Evolutionary conservation across 2,113 vertebrate species (phyloP).

Genomic region (Notothenia rossii): DNA sequence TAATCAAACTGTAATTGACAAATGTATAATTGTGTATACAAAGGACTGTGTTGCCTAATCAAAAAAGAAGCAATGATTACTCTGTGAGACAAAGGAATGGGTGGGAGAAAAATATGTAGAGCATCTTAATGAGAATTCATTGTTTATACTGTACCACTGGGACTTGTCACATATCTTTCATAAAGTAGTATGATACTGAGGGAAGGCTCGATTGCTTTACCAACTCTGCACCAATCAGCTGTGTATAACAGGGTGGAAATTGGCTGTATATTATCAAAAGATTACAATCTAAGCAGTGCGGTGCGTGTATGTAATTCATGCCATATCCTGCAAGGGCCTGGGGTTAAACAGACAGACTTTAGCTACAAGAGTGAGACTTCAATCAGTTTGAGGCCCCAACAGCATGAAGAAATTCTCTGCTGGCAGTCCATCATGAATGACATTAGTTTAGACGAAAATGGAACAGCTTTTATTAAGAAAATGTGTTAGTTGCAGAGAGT

Average conservation of each 20-base stretch:
- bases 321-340: constrained; percentile 61
- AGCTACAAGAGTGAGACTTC: constrained; percentile 56
- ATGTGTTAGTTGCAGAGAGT: constrained; percentile 26
- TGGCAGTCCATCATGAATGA: constrained; percentile 42
- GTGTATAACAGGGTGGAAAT: constrained; percentile 59
- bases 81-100: constrained; percentile 24
- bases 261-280: constrained; percentile 71
- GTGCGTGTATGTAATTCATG: constrained; percentile 63
- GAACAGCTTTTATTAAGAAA: constrained; percentile 37
- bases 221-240: constrained; percentile 57
- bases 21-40: constrained; percentile 34
- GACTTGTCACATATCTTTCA: constrained; percentile 27
- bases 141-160: constrained; percentile 45
- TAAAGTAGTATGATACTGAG: not conserved
- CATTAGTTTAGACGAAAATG: constrained; percentile 45
- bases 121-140: constrained; percentile 45
- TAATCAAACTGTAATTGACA: constrained; percentile 60
- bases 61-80: constrained; percentile 48
- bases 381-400: constrained; percentile 53
- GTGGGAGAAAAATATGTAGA: constrained; percentile 11
- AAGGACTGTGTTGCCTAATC: constrained; percentile 45
- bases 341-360: constrained; percentile 61
- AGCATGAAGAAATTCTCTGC: constrained; percentile 33
- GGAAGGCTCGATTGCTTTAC: not conserved
- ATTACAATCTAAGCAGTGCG: constrained; percentile 66